Conservation (phyloP, 2,113 vertebrate species). For the Pseudorasbora parva region DNA sequence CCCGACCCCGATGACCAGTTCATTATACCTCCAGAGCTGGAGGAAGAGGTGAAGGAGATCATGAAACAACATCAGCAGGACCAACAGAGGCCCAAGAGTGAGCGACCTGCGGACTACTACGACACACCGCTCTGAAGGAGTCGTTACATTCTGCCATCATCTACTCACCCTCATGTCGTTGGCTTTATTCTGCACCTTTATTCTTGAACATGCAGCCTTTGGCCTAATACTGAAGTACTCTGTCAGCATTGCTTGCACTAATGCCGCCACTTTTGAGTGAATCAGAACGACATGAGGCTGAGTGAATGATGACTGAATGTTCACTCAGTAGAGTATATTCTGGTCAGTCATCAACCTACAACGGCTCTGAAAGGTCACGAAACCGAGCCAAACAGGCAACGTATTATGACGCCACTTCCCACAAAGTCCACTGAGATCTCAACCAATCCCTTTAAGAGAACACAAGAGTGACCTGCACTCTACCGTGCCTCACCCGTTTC, state of each 20-base stretch:
- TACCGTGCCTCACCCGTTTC: slow-evolving; percentile 56
- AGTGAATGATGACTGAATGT: background rate
- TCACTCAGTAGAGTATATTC: slow-evolving; percentile 11
- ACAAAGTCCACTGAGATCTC: slow-evolving; percentile 56
- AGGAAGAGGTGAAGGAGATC: slow-evolving; percentile 97
- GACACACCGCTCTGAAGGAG: slow-evolving; percentile 90
- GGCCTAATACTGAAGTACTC: background rate
- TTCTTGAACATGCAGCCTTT: background rate
- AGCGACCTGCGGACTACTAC: slow-evolving; percentile 85
- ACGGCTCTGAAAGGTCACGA: background rate
- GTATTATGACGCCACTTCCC: background rate
- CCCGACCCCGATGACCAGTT: slow-evolving; percentile 97
- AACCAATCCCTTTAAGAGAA: slow-evolving; percentile 74
- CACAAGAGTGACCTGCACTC: too few relatives aligned
- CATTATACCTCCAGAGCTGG: slow-evolving; percentile 96
- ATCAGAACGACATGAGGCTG: background rate
- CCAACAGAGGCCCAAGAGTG: slow-evolving; percentile 80
- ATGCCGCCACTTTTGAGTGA: background rate
- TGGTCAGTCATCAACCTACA: background rate
- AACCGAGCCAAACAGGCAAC: background rate
- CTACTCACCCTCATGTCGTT: background rate
- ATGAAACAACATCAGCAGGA: slow-evolving; percentile 97
- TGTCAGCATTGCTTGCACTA: background rate
- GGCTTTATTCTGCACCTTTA: background rate
- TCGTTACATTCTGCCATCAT: slow-evolving; percentile 7